These are phyloP conservation scores for Neoscelio sp. DNA, from an alignment of 2,888 invertebrate species.

Conservation along the genomic window DNA sequence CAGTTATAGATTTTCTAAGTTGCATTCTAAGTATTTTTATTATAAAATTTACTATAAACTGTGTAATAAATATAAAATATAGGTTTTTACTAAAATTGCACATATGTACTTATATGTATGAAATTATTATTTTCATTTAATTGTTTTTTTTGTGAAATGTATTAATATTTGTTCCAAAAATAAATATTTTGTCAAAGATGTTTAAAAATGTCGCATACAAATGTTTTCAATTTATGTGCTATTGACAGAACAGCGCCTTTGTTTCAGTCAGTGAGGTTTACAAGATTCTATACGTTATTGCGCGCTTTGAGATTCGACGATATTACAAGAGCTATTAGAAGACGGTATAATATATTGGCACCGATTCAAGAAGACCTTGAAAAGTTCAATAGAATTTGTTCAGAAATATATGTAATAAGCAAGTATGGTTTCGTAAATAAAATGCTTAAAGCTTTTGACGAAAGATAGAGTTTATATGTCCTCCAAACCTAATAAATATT, in stretches of 20 bases:
- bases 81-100: no score
- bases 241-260: no score
- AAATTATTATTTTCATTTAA: no score
- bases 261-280: no score
- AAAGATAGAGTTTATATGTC: conserved; percentile 50
- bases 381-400: conserved; percentile 9
- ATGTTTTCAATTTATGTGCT: neutral
- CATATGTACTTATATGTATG: no score
- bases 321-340: neutral
- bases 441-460: conserved; percentile 49
- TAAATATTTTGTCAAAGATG: no score
- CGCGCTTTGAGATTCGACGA: neutral
- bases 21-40: no score
- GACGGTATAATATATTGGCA: neutral
- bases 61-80: no score
- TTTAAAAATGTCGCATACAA: neutral
- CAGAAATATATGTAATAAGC: neutral
- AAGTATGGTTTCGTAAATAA: conserved; percentile 43
- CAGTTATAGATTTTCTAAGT: no score
- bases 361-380: conserved; percentile 8
- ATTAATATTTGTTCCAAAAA: no score
- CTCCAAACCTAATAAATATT: conserved; percentile 45
- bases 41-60: no score
- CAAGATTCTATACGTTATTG: neutral
- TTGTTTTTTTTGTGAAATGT: no score